Percentiles rank a stretch among this genome's conserved stretches.
phyloP scores from a whole-genome alignment of 2,888 invertebrate species.

The Xylota sylvarum region DNA sequence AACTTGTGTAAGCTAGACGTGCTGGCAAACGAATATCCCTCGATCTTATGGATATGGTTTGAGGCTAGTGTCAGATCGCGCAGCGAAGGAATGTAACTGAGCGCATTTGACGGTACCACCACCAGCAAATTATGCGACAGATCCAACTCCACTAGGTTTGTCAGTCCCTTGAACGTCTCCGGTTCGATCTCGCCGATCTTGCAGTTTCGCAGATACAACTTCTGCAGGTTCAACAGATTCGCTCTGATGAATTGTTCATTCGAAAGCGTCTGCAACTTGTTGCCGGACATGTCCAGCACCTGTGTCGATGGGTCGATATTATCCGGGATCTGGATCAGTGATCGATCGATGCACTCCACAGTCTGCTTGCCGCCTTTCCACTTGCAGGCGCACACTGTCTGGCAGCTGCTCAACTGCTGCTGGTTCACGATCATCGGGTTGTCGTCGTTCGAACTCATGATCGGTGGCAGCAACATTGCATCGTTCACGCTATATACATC shows the following conservation, averaged over 20 bases:
- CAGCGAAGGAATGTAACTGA: conserved; percentile 92
- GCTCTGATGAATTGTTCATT: conserved; percentile 93
- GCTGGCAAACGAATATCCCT: conserved; percentile 90
- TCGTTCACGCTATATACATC: conserved; percentile 73
- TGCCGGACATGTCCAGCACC: conserved; percentile 95
- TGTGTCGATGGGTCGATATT: conserved; percentile 95
- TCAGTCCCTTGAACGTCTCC: conserved; percentile 93
- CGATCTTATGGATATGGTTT: conserved; percentile 93
- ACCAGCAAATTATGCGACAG: conserved; percentile 93
- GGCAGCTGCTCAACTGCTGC: conserved; percentile 84
- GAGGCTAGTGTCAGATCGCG: conserved; percentile 92
- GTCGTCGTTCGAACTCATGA: conserved; percentile 70
- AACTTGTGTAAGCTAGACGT: conserved; percentile 92
- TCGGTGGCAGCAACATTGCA: conserved; percentile 71
- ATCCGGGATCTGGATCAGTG: conserved; percentile 93
- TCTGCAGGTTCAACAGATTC: conserved; percentile 93
- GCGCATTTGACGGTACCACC: conserved; percentile 91
- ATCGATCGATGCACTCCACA: conserved; percentile 94
- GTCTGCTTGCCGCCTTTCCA: conserved; percentile 98
- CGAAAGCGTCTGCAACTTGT: conserved; percentile 93
- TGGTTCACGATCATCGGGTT: conserved; percentile 79
- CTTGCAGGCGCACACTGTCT: conserved; percentile 93
- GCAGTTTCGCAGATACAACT: conserved; percentile 93
- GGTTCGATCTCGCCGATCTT: conserved; percentile 94
- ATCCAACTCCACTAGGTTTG: conserved; percentile 95